These are phyloP conservation scores for Plumapathes pennacea DNA, from an alignment of 92 coral and sea anemone species.

Conservation along the genomic window DNA sequence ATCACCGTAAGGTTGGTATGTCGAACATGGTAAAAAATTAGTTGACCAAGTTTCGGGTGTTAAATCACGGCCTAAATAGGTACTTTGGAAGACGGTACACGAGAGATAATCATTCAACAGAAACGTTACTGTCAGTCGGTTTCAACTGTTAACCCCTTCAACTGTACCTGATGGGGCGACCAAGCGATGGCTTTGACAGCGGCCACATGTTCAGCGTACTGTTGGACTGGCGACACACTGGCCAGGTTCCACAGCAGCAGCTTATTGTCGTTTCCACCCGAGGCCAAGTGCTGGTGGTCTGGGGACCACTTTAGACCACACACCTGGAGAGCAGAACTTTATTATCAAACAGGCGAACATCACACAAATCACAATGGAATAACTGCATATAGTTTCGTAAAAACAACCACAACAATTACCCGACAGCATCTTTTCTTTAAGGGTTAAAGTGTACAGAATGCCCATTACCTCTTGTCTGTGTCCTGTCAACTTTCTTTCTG, in stretches of 20 bases:
- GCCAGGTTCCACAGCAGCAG: constrained; percentile 87
- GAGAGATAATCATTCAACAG: neutral
- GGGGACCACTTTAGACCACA: constrained; percentile 99
- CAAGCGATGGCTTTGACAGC: constrained; percentile 99
- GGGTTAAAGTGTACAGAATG: neutral
- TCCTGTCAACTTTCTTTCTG: constrained; percentile 87
- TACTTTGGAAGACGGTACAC: neutral
- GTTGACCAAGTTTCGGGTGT: no score
- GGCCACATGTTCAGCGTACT: constrained; percentile 96
- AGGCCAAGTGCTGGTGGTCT: constrained; percentile 96
- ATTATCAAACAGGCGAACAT: no score
- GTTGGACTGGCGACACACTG: constrained; percentile 80
- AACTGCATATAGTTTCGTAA: no score
- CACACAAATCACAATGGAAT: no score
- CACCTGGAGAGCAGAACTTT: constrained; percentile 73
- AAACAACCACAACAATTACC: no score
- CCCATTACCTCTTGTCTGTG: constrained; percentile 90
- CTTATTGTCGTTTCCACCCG: constrained; percentile 99
- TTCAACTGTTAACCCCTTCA: no score
- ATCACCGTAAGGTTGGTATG: no score
- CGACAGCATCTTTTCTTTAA: neutral
- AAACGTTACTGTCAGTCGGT: no score
- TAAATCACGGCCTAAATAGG: neutral
- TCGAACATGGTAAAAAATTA: no score
- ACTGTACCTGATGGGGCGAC: constrained; percentile 99